Evolutionary conservation across 1,140 invertebrate genomes (phyloP).

Genomic region (Heliconius melpomene): DNA sequence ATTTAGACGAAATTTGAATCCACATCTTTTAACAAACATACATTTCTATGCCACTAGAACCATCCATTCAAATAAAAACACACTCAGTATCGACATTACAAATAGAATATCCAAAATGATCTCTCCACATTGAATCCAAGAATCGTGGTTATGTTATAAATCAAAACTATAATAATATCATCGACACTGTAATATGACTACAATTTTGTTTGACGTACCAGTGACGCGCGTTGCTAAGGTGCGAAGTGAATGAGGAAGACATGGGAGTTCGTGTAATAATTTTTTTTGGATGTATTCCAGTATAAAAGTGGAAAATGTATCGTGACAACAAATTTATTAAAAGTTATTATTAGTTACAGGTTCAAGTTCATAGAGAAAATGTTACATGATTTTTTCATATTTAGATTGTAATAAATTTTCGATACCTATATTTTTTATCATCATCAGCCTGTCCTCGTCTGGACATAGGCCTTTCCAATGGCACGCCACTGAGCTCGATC

Average conservation of each 20-base stretch:
- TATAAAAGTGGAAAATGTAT: background rate
- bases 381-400: no score
- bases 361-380: no score
- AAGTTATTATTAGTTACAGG: no score
- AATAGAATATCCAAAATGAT: constrained; percentile 68
- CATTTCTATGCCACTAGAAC: background rate
- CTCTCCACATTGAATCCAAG: constrained; percentile 58
- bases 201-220: constrained; percentile 36
- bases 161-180: constrained; percentile 71
- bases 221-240: constrained; percentile 22
- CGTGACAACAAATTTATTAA: no score
- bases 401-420: no score
- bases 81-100: constrained; percentile 58
- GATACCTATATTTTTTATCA: no score
- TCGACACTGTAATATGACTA: constrained; percentile 50
- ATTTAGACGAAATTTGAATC: no score
- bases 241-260: background rate
- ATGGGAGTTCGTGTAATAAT: no score
- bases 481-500: no score
- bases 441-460: no score
- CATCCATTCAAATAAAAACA: constrained; percentile 52
- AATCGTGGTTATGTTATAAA: constrained; percentile 59
- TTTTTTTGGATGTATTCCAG: background rate
- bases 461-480: no score
- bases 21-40: no score